Evolutionary conservation across 30 jellyfish, hydroid and myxozoan genomes (phyloP), one percentile per base, ranked within the genome.

Genomic region (Aurelia sp.): DNA sequence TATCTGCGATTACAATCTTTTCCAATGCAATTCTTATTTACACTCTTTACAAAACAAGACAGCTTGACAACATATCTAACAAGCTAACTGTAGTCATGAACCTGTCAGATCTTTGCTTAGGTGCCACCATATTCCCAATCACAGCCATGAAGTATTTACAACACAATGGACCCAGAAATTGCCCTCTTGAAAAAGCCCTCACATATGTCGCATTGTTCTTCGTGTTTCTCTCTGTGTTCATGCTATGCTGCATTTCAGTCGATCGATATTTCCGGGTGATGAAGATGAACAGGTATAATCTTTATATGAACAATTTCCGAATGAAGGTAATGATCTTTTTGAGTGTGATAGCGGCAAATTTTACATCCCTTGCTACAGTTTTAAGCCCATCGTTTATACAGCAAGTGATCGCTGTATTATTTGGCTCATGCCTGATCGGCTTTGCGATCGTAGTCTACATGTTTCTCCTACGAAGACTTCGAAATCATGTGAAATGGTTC

Each of bases 231-330:
- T 81, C 91, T 11, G 70, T 81, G 40, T 68, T 81, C 76, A 81
- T 81, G 91, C 55, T 81, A 18, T 21, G 70, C 35, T 13, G 84
- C 53, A 72, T 81, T 5, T 81, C 84, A n/a, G 13, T 67, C 22
- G 91, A 81, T 71, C 76, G 91, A 16, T 81, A 67, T 63, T 35
- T 78, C 8, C 89, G 65, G 77, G 91, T 81, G n/a, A 69, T 76
- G 57, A 81, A 81, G 24, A 75, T 81, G 27, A 81, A 81, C 44
- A 73, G 33, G 53, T 81, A 81, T 79, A 81, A 31, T 27, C 41
- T n/a, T 17, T 81, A 67, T 69, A 81, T 81, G 91, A 81, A 81
- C 71, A 55, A 27, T 1, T 50, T 51, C 44, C 84, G 91, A 17
- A 81, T 81, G 91, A 81, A 68, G 69, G 16, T 81, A 9, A 60